These are phyloP conservation scores for Diabrotica balteata DNA, from an alignment of 2,888 invertebrate species.

Conservation along the genomic window DNA sequence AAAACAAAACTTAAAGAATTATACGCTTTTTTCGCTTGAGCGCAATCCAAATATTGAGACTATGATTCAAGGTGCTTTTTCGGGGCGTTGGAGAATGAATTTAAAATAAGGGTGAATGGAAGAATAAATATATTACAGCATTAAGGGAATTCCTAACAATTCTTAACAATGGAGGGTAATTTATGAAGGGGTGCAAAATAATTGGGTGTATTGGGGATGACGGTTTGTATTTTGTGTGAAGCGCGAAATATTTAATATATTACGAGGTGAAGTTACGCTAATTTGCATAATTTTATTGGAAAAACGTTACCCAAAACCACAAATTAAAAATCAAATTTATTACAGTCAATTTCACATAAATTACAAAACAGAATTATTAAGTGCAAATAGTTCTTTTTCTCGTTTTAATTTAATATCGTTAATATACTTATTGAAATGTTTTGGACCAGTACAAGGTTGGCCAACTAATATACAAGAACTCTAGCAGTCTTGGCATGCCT, in stretches of 20 bases:
- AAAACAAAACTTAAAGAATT: slow-evolving; percentile 41
- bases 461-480: too few species aligned
- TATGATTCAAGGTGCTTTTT: slow-evolving; percentile 23
- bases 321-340: too few species aligned
- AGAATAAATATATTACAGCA: slow-evolving; percentile 24
- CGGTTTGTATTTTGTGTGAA: not conserved
- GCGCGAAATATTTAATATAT: not conserved
- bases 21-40: slow-evolving; percentile 25
- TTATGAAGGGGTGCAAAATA: slow-evolving; percentile 13
- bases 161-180: slow-evolving; percentile 16
- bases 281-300: too few species aligned
- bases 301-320: too few species aligned
- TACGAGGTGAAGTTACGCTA: too few species aligned
- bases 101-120: slow-evolving; percentile 22
- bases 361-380: too few species aligned
- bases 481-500: too few species aligned
- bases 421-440: too few species aligned
- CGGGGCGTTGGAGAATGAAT: slow-evolving; percentile 24
- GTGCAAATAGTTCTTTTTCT: too few species aligned
- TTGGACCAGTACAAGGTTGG: too few species aligned
- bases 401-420: too few species aligned
- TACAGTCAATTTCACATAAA: too few species aligned
- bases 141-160: slow-evolving; percentile 16
- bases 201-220: slow-evolving; percentile 18
- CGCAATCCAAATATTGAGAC: slow-evolving; percentile 23